These are phyloP conservation scores for Nomada fabriciana DNA, from an alignment of 2,888 invertebrate species.

Conservation along the genomic window DNA sequence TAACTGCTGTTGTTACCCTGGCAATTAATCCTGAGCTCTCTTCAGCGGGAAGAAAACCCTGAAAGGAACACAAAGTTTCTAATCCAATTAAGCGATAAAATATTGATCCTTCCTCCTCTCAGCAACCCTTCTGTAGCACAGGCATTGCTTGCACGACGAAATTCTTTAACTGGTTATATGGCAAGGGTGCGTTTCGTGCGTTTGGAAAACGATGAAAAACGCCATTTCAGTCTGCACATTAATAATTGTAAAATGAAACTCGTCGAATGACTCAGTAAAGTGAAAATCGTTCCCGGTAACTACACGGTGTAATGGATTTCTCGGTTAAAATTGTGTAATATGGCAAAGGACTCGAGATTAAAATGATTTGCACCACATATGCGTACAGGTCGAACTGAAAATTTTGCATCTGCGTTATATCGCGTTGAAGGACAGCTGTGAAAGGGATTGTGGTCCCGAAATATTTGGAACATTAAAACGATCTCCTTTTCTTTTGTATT, in stretches of 20 bases:
- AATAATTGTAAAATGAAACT: not conserved
- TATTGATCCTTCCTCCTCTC: constrained; percentile 12
- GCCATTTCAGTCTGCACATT: not conserved
- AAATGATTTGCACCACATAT: not conserved
- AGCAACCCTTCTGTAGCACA: not conserved
- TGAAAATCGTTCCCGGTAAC: not conserved
- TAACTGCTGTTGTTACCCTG: constrained; percentile 45
- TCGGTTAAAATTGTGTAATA: not conserved
- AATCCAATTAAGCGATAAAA: constrained; percentile 2
- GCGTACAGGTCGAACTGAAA: not conserved
- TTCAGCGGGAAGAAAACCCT: not conserved
- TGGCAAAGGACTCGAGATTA: not conserved
- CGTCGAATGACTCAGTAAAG: not conserved
- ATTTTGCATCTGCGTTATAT: not conserved
- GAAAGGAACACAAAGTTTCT: not conserved
- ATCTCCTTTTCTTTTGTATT: constrained; percentile 25
- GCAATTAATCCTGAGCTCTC: constrained; percentile 51
- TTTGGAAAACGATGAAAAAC: not conserved
- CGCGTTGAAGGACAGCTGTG: not conserved
- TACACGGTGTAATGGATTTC: not conserved
- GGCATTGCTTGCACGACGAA: not conserved
- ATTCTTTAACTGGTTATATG: not conserved
- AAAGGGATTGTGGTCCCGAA: not conserved
- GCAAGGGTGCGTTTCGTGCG: too few species aligned
- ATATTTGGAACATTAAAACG: constrained; percentile 17